Evolutionary conservation across 2,888 invertebrate species (phyloP).

Genomic region (Amphimallon solstitiale): DNA sequence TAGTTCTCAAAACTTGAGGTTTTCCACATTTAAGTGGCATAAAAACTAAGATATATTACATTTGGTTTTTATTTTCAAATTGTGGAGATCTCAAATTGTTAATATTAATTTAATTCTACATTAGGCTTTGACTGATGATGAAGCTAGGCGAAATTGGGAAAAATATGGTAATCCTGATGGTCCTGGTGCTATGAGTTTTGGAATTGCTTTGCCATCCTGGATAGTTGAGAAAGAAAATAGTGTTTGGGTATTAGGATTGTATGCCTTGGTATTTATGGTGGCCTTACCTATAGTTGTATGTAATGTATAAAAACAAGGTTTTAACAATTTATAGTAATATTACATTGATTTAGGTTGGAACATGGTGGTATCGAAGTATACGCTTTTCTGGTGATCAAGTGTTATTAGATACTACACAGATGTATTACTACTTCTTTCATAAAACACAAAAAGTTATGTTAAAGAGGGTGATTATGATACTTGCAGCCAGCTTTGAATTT

Average conservation of each 20-base stretch:
- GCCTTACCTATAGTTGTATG: constrained; percentile 86
- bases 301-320: constrained; percentile 43
- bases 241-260: constrained; percentile 94
- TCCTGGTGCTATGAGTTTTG: constrained; percentile 98
- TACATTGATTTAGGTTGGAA: constrained; percentile 73
- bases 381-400: constrained; percentile 98
- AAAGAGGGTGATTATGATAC: constrained; percentile 95
- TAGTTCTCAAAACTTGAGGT: too few relatives aligned
- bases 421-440: constrained; percentile 95
- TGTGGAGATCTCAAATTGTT: too few relatives aligned
- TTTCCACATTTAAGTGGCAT: neutral
- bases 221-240: constrained; percentile 99
- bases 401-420: constrained; percentile 93
- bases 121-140: constrained; percentile 95
- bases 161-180: constrained; percentile 99
- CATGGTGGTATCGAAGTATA: constrained; percentile 99
- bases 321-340: constrained; percentile 3
- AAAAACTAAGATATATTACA: too few relatives aligned
- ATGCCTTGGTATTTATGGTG: constrained; percentile 97
- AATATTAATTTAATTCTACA: too few relatives aligned
- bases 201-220: constrained; percentile 99
- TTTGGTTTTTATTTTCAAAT: too few relatives aligned
- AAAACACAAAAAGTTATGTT: constrained; percentile 96
- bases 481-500: constrained; percentile 97
- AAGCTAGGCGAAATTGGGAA: constrained; percentile 97